These are phyloP conservation scores for Chrysoperla carnea DNA, from an alignment of 1,140 invertebrate genomes.

Conservation along the genomic window DNA sequence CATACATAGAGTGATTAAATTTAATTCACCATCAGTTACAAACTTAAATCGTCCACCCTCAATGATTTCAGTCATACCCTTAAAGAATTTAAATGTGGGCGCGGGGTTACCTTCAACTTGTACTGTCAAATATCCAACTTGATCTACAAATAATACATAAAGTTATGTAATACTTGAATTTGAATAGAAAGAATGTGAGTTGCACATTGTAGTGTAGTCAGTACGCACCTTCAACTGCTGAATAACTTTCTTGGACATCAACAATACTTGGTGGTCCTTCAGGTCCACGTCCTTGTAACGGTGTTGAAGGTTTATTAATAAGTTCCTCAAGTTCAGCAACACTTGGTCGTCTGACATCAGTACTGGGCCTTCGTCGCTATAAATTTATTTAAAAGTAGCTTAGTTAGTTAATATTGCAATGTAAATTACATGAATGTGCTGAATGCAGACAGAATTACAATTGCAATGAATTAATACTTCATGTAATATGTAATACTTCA, in stretches of 20 bases:
- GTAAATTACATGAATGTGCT: neutral
- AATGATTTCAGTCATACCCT: constrained; percentile 76
- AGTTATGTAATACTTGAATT: too few relatives aligned
- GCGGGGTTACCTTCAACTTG: constrained; percentile 81
- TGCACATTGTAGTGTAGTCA: neutral
- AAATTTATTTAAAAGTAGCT: constrained; percentile 8
- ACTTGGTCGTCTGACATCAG: constrained; percentile 69
- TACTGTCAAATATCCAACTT: constrained; percentile 75
- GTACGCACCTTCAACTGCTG: constrained; percentile 74
- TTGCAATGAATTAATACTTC: constrained; percentile 3
- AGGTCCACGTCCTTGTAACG: constrained; percentile 55
- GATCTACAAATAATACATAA: constrained; percentile 35
- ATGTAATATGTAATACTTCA: neutral
- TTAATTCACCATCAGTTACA: constrained; percentile 73
- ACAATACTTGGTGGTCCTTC: constrained; percentile 72
- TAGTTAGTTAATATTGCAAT: too few relatives aligned
- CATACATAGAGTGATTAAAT: constrained; percentile 83
- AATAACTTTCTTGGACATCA: constrained; percentile 78
- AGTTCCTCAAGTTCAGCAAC: constrained; percentile 75
- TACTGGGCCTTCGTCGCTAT: constrained; percentile 68
- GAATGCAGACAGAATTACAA: too few relatives aligned
- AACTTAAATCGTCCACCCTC: constrained; percentile 88
- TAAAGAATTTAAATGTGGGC: constrained; percentile 92
- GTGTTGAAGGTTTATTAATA: constrained; percentile 82
- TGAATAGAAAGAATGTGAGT: neutral